Base-by-base conservation (phyloP, 2,888 invertebrate genomes). In the Drosophila neonasuta region DNA sequence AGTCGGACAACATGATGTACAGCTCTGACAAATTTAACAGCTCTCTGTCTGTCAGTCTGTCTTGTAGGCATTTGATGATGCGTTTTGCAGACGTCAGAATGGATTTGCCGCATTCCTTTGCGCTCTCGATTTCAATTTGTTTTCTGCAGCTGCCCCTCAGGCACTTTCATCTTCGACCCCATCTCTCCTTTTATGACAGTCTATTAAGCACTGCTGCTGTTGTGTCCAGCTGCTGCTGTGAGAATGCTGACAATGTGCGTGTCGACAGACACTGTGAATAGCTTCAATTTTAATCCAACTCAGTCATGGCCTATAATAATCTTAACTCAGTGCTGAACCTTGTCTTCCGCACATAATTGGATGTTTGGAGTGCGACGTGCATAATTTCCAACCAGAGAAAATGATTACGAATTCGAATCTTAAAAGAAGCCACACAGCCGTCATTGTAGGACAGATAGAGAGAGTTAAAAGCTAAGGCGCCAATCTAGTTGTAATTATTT, bases 231-330 rank as follows among this genome's bases (percentile, higher is more conserved):
- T 41, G 65, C 42, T 59, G 58, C 24, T 45, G 9, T n/a, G n/a
- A 42, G 24, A 30, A 10, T 57, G 36, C 36, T 44, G 41, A 42
- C 30, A 42, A 42, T 52, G 32, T 32, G 44, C 30, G 32, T 36
- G 13, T 17, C 17, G 42, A 20, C 32, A 45, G 42, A 20, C 32
- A 45, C 20, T 39, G 17, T 39, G 17, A 44, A 34, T 45, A 36
- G 50, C 36, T 17, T 15, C 42, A 50, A 48, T 70, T 71, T 55
- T 42, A 70, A 59, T 70, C 42, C 44, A 10, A 34, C 39, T 41
- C 41, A 17, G 20, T 17, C 57, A 45, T 34, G 39, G 11, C 6
- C 48, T 48, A n/a, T 44, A 55, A 51, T 58, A 42, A 62, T 10
- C 36, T 9, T 9, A 29, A 30, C 50, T 30, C 50, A 7, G 15